phyloP scores from a whole-genome alignment of 2,113 vertebrate genomes.

The Gobiocypris rarus region DNA sequence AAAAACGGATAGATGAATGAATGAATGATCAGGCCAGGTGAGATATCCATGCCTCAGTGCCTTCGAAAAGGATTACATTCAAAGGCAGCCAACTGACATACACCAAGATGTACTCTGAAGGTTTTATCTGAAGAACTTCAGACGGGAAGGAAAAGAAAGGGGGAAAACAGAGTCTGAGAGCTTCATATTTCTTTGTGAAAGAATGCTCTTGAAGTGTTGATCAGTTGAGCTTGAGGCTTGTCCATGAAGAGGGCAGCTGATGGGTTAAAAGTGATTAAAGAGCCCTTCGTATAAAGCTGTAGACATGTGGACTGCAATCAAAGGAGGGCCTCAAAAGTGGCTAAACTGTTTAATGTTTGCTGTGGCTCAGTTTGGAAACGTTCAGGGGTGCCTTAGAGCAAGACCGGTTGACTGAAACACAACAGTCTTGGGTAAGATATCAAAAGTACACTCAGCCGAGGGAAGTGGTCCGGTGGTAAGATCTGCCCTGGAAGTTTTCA shows the following conservation, averaged over 20 bases:
- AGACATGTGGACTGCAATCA: conserved; percentile 42
- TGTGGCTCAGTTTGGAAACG: conserved; percentile 4
- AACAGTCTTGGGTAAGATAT: conserved; percentile 48
- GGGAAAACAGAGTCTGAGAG: conserved; percentile 26
- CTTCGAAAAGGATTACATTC: conserved; percentile 50
- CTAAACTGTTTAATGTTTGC: conserved; percentile 38
- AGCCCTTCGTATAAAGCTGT: conserved; percentile 23
- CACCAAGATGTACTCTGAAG: conserved; percentile 52
- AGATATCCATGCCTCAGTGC: conserved; percentile 52
- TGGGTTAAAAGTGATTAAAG: conserved; percentile 48
- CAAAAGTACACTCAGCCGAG: conserved; percentile 18
- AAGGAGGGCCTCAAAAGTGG: conserved; percentile 17
- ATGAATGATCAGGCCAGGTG: conserved; percentile 49
- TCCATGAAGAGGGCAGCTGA: conserved; percentile 34
- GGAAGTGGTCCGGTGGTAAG: conserved; percentile 7
- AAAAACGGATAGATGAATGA: conserved; percentile 28
- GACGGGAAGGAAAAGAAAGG: conserved; percentile 47
- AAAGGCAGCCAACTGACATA: conserved; percentile 47
- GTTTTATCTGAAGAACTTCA: conserved; percentile 63
- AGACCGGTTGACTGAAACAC: conserved; percentile 23
- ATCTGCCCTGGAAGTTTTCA: conserved; percentile 37
- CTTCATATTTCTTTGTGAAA: conserved; percentile 57
- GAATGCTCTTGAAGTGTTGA: conserved; percentile 62
- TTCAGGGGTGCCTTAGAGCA: conserved; percentile 23
- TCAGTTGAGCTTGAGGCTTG: conserved; percentile 43